Conservation (phyloP, 2,888 invertebrate species). For the Meganola albula region DNA sequence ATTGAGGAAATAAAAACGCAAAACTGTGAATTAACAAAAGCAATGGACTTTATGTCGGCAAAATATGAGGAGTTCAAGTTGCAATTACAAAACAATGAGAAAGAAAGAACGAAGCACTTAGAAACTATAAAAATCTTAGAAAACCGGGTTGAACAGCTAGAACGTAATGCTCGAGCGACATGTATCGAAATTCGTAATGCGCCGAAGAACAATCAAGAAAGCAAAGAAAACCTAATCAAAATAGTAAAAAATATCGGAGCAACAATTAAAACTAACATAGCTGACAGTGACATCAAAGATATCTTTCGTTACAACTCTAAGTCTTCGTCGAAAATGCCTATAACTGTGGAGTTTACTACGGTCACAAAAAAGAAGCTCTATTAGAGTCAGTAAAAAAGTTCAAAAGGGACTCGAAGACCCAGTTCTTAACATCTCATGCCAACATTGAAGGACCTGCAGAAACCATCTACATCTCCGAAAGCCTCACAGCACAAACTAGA, state of each 20-base stretch:
- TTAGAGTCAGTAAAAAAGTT: background rate
- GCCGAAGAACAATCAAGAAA: background rate
- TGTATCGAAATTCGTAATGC: background rate
- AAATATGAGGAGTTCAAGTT: too few relatives aligned
- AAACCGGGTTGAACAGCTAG: background rate
- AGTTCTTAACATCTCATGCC: background rate
- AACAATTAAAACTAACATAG: background rate
- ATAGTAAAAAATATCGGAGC: background rate
- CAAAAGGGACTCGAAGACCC: background rate
- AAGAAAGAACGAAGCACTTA: too few relatives aligned
- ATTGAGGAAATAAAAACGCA: background rate
- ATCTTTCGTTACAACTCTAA: background rate
- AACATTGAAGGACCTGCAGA: background rate
- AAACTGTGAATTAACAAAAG: too few relatives aligned
- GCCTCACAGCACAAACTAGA: background rate
- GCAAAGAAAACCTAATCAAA: background rate
- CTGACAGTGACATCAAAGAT: background rate
- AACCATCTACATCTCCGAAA: slow-evolving; percentile 1
- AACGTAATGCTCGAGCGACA: background rate
- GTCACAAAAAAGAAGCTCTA: background rate
- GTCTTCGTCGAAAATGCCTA: background rate
- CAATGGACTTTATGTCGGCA: too few relatives aligned
- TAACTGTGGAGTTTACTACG: background rate
- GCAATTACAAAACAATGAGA: too few relatives aligned
- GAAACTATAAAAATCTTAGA: background rate